Base-by-base conservation (phyloP, 1,140 invertebrate genomes). In the Acyrthosiphon pisum region DNA sequence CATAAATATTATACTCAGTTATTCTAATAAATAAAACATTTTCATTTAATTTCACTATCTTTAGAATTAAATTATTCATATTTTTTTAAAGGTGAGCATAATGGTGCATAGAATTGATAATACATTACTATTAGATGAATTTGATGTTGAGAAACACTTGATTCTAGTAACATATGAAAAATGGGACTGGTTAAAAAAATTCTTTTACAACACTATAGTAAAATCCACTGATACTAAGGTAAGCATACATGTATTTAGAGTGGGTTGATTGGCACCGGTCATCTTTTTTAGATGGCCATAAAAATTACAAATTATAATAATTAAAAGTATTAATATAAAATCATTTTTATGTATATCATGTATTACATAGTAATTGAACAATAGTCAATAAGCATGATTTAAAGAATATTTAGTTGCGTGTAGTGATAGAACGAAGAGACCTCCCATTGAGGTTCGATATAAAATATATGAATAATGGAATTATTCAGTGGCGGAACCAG, bases 141-240 rank as follows among this genome's bases (percentile, higher is more conserved):
- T 83, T 37, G 76, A 83, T 83, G 3, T 83, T 22, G 76, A 83
- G 6, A n/a, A 83, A 83, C 18, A 83, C 35, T 37, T 83, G 35
- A 37, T 35, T 93, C 96, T 97, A 94, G 35, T 9, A 22, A 23
- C 35, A 23, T 22, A 1, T 7, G 35, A 83, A 20, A 37, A 83
- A 83, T 37, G 76, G 76, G 22, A 37, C 18, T 83, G 76, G 76
- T 23, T 83, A 37, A 37, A 23, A 83, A 35, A 37, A 83, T 83
- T 37, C 8, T 83, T 83, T 83, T 2, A 83, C 6, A 83, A 37
- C 0, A 35, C 37, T 23, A 83, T 83, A 23, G n/a, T 83, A 83
- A 20, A 23, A 83, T 83, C 76, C 9, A 6, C 35, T 83, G 22
- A 37, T 37, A 83, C 18, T 37, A 37, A 37, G 76, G 76, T 83